Percentiles rank a stretch among this genome's conserved stretches.
Evolutionary conservation across 2,888 invertebrate species (phyloP).

Genomic region (Incurvaria masculella): DNA sequence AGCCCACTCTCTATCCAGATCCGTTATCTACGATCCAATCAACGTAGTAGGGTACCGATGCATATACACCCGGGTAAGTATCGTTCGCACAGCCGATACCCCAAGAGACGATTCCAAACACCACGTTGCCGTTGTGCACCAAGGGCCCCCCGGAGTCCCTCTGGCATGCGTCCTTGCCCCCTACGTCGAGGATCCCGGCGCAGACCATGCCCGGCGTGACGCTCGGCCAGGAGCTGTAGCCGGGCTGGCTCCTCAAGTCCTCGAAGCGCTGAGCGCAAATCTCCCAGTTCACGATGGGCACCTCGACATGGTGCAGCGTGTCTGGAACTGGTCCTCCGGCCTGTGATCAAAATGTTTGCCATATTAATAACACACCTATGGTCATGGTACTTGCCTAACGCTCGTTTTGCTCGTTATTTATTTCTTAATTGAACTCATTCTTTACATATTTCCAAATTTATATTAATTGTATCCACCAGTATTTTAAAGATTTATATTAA

Average conservation of each 20-base stretch:
- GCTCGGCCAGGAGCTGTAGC: slow-evolving; percentile 20
- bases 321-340: slow-evolving; percentile 8
- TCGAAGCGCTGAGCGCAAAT: slow-evolving; percentile 30
- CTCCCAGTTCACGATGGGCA: slow-evolving; percentile 28
- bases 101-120: slow-evolving; percentile 18
- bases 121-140: slow-evolving; percentile 22
- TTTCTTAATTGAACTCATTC: no score
- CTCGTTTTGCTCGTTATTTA: no score
- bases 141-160: slow-evolving; percentile 33
- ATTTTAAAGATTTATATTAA: no score
- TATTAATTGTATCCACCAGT: no score
- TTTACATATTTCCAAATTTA: no score
- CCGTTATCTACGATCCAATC: slow-evolving; percentile 20
- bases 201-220: slow-evolving; percentile 36
- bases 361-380: no score
- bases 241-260: slow-evolving; percentile 20
- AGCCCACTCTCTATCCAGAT: no score
- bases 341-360: no score
- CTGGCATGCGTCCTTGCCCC: slow-evolving; percentile 21
- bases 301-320: slow-evolving; percentile 18
- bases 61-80: slow-evolving; percentile 23
- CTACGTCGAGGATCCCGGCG: slow-evolving; percentile 28
- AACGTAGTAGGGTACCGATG: slow-evolving; percentile 19
- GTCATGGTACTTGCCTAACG: no score
- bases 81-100: slow-evolving; percentile 20